phyloP scores from a whole-genome alignment of 2,888 invertebrate species.

The Cerastis rubricosa region DNA sequence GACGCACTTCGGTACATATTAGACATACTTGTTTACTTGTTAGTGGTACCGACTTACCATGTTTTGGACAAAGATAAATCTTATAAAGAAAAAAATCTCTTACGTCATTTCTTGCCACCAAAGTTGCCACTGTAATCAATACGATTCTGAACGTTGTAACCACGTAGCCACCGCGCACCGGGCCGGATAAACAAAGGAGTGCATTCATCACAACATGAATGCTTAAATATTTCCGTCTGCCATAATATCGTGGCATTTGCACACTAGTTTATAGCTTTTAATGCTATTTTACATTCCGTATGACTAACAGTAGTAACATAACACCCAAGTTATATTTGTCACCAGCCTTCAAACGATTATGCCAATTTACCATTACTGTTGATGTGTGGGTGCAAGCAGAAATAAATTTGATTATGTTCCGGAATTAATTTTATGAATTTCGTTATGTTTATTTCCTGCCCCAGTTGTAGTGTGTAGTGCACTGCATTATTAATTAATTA shows the following conservation, averaged over 20 bases:
- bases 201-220: constrained; percentile 75
- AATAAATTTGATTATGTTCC: constrained; percentile 13
- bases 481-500: constrained; percentile 42
- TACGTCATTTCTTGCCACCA: constrained; percentile 17
- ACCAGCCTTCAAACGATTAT: constrained; percentile 63
- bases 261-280: constrained; percentile 75
- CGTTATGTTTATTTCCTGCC: constrained; percentile 13
- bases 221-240: constrained; percentile 82
- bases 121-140: constrained; percentile 44
- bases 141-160: constrained; percentile 56
- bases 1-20: background rate
- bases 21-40: constrained; percentile 26
- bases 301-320: constrained; percentile 66
- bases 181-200: constrained; percentile 75
- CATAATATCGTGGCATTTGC: constrained; percentile 71
- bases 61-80: constrained; percentile 25
- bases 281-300: constrained; percentile 79
- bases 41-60: constrained; percentile 20
- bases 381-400: constrained; percentile 25
- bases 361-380: constrained; percentile 62
- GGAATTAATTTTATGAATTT: constrained; percentile 16
- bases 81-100: constrained; percentile 15
- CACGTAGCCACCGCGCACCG: constrained; percentile 46
- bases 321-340: constrained; percentile 79
- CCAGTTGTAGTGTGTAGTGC: constrained; percentile 26